phyloP scores from a whole-genome alignment of 1,140 invertebrate species.

The Octopus sinensis region DNA sequence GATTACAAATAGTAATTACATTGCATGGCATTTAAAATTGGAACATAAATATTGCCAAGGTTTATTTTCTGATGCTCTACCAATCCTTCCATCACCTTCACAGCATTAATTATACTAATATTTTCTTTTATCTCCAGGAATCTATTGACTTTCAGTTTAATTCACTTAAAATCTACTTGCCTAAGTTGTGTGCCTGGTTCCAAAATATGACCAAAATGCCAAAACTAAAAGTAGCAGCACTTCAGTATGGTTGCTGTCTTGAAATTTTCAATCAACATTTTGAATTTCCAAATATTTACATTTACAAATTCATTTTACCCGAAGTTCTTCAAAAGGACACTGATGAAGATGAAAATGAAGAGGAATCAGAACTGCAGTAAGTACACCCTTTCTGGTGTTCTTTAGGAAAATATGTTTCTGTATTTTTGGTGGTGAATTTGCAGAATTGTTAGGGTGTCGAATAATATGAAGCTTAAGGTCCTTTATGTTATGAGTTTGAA shows the following conservation, averaged over 20 bases:
- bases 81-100: no score
- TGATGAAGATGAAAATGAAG: constrained; percentile 20
- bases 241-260: constrained; percentile 33
- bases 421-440: not conserved
- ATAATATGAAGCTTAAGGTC: no score
- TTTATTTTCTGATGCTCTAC: no score
- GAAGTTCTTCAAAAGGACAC: not conserved
- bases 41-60: no score
- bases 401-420: constrained; percentile 16
- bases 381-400: not conserved
- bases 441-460: no score
- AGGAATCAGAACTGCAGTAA: constrained; percentile 25
- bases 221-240: constrained; percentile 31
- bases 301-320: not conserved
- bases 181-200: constrained; percentile 39
- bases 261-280: not conserved
- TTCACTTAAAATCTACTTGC: constrained; percentile 23
- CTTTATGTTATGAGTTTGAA: no score
- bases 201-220: constrained; percentile 38
- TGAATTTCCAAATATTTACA: not conserved
- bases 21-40: no score
- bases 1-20: no score
- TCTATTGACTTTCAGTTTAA: constrained; percentile 26
- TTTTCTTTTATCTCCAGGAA: constrained; percentile 19
- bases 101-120: no score